These are phyloP conservation scores for Cetoscarus ocellatus DNA, from an alignment of 2,797 vertebrate genomes.

Conservation along the genomic window DNA sequence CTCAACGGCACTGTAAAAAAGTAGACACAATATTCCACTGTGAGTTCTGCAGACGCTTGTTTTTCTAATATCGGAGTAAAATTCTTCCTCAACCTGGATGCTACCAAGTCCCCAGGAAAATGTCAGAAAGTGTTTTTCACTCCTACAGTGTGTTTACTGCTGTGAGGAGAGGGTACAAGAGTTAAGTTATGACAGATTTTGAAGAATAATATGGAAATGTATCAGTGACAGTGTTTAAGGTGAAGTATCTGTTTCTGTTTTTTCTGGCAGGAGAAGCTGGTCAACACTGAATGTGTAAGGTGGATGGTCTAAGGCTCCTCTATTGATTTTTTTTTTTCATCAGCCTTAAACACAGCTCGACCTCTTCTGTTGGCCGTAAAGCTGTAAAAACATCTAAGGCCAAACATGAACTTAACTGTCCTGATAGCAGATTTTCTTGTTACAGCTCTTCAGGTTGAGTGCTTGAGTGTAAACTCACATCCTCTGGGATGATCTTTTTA, in stretches of 20 bases:
- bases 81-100: constrained; percentile 2
- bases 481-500: constrained; percentile 9
- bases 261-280: background rate
- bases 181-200: background rate
- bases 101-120: constrained; percentile 6
- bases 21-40: background rate
- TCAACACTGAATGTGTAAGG: background rate
- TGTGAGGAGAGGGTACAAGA: background rate
- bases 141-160: background rate
- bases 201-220: background rate
- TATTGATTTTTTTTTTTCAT: constrained; percentile 16
- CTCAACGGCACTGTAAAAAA: constrained; percentile 6
- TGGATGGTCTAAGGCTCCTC: constrained; percentile 1
- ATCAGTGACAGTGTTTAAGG: background rate
- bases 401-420: constrained; percentile 6
- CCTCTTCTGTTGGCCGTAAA: constrained; percentile 4
- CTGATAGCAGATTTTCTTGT: constrained; percentile 21
- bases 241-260: constrained; percentile 1
- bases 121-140: constrained; percentile 3
- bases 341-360: constrained; percentile 6
- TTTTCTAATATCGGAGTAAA: constrained; percentile 11
- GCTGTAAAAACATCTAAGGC: constrained; percentile 4
- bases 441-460: background rate
- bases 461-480: constrained; percentile 3
- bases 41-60: background rate